A percentile compares a stretch with the other conserved stretches of the same genome.
Evolutionary conservation across 1,140 invertebrate genomes (phyloP).

Genomic region (Tachypleus tridentatus): DNA sequence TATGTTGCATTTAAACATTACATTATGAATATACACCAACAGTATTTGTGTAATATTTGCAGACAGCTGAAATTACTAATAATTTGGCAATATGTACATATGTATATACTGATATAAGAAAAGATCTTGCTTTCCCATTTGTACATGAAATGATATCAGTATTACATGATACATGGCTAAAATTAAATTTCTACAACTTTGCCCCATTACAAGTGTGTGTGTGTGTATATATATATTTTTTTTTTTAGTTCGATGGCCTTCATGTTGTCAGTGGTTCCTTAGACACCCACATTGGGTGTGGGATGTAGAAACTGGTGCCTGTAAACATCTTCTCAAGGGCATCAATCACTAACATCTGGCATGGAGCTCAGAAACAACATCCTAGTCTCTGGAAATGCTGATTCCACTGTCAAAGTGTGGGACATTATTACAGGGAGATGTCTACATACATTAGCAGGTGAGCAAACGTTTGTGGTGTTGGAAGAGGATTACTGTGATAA

Average conservation of each 20-base stretch:
- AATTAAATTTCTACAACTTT: constrained; percentile 8
- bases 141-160: no score
- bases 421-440: constrained; percentile 94
- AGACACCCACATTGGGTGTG: constrained; percentile 97
- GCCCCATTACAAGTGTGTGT: not conserved
- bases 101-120: no score
- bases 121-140: no score
- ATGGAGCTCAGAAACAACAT: constrained; percentile 96
- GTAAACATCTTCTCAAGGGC: constrained; percentile 89
- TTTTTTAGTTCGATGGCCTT: constrained; percentile 85
- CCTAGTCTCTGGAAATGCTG: constrained; percentile 96
- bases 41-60: no score
- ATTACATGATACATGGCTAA: no score
- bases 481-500: no score
- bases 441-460: constrained; percentile 88
- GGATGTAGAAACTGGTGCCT: constrained; percentile 86
- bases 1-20: no score
- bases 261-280: constrained; percentile 97
- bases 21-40: no score
- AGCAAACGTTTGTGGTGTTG: constrained; percentile 15
- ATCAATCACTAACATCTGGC: constrained; percentile 93
- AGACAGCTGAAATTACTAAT: no score
- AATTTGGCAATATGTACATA: no score
- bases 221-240: not conserved
- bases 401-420: constrained; percentile 99